Conservation (phyloP, 2,113 vertebrate genomes). For the Prunella fulvescens region DNA sequence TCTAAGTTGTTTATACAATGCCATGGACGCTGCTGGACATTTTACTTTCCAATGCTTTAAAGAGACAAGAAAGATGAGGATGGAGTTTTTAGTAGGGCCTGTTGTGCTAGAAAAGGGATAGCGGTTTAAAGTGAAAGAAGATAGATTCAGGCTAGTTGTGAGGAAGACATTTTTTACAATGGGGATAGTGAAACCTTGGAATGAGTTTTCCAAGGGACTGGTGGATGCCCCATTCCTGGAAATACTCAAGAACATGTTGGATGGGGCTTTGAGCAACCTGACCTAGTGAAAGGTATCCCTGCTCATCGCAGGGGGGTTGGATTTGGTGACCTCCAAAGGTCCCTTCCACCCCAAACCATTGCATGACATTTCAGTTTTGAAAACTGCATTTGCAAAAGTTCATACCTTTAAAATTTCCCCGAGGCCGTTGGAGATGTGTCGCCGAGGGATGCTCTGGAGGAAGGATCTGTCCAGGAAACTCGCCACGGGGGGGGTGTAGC, state of each 20-base stretch:
- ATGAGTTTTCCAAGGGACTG: neutral
- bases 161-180: neutral
- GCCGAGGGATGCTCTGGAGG: conserved; percentile 74
- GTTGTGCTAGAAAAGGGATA: neutral
- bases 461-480: conserved; percentile 81
- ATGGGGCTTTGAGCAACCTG: neutral
- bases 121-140: neutral
- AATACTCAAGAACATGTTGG: neutral
- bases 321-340: neutral
- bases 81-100: neutral
- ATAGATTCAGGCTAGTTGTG: neutral
- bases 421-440: conserved; percentile 81
- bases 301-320: accelerated
- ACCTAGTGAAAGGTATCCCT: neutral
- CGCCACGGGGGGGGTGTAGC: conserved; percentile 75
- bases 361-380: neutral
- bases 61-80: neutral
- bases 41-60: neutral
- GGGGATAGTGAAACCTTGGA: neutral
- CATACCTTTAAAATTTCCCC: conserved; percentile 84
- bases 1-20: neutral
- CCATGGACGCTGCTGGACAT: neutral
- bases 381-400: neutral
- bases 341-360: neutral
- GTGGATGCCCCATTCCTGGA: neutral